phyloP scores from a whole-genome alignment of 2,888 invertebrate genomes.

The Nebria salina region DNA sequence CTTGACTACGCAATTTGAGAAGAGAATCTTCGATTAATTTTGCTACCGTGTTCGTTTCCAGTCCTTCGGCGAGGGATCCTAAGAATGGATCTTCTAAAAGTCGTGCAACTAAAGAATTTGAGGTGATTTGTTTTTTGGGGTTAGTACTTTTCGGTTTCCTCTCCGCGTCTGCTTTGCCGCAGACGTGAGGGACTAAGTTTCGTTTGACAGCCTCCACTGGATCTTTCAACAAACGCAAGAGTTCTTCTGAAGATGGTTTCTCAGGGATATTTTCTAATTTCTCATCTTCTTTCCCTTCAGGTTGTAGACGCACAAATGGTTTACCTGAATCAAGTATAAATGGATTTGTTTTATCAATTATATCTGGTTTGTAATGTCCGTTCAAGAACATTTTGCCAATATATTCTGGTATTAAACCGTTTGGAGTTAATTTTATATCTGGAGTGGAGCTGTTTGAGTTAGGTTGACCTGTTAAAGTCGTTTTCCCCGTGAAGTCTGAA shows the following conservation, averaged over 20 bases:
- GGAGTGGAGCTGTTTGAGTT: no score
- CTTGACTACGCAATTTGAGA: conserved; percentile 66
- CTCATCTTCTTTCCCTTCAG: conserved; percentile 41
- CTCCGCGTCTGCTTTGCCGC: conserved; percentile 69
- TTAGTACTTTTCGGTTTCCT: conserved; percentile 57
- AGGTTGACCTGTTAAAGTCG: no score
- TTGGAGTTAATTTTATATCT: neutral
- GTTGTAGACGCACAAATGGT: conserved; percentile 41
- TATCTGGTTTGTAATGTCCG: neutral
- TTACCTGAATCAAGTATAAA: conserved; percentile 17
- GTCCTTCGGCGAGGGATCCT: conserved; percentile 70
- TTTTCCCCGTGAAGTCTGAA: no score
- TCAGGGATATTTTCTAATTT: conserved; percentile 17
- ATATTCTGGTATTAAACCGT: neutral
- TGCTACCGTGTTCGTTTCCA: conserved; percentile 70
- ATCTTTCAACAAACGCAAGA: conserved; percentile 66
- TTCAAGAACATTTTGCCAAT: conserved; percentile 9
- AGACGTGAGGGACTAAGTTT: conserved; percentile 80
- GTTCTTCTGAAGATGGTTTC: conserved; percentile 42
- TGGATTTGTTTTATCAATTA: neutral
- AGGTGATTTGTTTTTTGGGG: conserved; percentile 49
- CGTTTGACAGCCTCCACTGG: conserved; percentile 81
- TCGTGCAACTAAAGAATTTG: conserved; percentile 63
- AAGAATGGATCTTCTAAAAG: conserved; percentile 73
- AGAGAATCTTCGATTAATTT: conserved; percentile 75